Conservation (phyloP, 2,113 vertebrate genomes). For the Pomatostomus ruficeps region DNA sequence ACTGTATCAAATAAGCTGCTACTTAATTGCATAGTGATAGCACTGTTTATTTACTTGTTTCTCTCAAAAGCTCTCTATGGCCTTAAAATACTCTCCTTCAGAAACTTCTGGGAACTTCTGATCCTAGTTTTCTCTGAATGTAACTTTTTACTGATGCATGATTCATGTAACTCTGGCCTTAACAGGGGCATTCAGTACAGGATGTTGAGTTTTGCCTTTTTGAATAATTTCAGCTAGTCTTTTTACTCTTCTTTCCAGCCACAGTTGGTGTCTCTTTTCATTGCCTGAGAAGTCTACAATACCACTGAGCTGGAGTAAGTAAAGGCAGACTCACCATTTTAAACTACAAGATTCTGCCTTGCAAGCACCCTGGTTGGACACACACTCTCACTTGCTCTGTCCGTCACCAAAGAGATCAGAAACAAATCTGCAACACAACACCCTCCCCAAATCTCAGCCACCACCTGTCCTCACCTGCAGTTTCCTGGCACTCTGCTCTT, state of each 20-base stretch:
- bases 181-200: accelerated
- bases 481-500: constrained; percentile 77
- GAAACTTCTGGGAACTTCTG: background rate
- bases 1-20: background rate
- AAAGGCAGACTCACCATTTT: background rate
- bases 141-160: background rate
- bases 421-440: background rate
- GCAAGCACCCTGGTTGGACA: background rate
- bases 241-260: background rate
- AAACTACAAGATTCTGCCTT: background rate
- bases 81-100: background rate
- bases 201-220: background rate
- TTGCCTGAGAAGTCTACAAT: background rate
- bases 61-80: background rate
- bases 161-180: background rate
- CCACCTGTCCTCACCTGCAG: constrained; percentile 76
- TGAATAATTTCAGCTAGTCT: background rate
- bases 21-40: background rate
- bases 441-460: background rate
- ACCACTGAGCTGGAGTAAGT: accelerated
- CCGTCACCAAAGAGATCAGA: background rate
- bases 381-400: background rate
- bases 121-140: background rate
- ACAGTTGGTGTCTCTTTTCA: background rate
- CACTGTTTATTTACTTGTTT: background rate